Percentiles rank a stretch among this genome's conserved stretches.
Evolutionary conservation across 1,140 invertebrate genomes (phyloP).

Genomic region (Melanaphis sacchari): DNA sequence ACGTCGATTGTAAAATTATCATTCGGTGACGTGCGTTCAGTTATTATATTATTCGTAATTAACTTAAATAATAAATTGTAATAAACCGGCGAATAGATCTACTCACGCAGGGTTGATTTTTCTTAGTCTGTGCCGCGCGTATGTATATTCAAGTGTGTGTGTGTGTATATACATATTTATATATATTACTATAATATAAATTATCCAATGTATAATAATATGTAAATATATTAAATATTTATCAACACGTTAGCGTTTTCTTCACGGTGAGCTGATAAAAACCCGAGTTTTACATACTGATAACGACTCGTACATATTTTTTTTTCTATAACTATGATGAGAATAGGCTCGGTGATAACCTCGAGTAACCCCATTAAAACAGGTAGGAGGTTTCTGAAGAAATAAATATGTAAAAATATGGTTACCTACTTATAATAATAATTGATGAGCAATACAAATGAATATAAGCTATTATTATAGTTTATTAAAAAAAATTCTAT

Average conservation of each 20-base stretch:
- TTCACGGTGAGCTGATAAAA: constrained; percentile 17
- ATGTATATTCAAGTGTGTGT: neutral
- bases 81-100: neutral
- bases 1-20: neutral
- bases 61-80: neutral
- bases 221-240: neutral
- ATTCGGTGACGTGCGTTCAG: neutral
- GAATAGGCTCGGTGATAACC: constrained; percentile 53
- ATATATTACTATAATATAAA: neutral
- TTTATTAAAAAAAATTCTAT: neutral
- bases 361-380: constrained; percentile 48
- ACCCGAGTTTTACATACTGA: neutral
- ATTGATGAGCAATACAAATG: neutral
- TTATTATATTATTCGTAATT: neutral
- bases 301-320: constrained; percentile 36
- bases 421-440: constrained; percentile 29
- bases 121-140: neutral
- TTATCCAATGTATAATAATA: neutral
- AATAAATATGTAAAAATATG: constrained; percentile 46
- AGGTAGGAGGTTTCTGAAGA: constrained; percentile 42
- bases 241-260: neutral
- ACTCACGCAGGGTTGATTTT: neutral
- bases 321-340: constrained; percentile 41
- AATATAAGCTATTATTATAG: neutral
- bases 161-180: neutral